Conservation (phyloP, 2,113 vertebrate genomes). For the Lamprotornis superbus region DNA sequence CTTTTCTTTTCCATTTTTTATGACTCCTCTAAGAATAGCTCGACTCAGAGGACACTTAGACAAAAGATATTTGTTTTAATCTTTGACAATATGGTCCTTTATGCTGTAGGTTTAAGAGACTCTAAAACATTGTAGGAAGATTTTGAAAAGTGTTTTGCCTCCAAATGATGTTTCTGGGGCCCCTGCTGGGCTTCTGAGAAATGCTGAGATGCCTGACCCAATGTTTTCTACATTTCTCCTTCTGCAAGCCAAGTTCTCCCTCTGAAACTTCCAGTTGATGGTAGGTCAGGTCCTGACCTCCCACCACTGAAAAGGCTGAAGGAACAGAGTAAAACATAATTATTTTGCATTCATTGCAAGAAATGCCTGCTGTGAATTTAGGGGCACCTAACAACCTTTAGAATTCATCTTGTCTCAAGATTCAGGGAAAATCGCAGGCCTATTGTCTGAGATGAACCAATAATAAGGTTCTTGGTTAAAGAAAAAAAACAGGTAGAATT, state of each 20-base stretch:
- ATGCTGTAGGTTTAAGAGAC: background rate
- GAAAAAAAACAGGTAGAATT: background rate
- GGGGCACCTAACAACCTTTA: background rate
- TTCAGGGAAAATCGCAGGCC: background rate
- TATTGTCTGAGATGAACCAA: background rate
- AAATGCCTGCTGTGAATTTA: background rate
- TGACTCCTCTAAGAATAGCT: conserved; percentile 16
- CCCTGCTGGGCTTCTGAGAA: background rate
- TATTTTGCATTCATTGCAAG: background rate
- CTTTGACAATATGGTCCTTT: conserved; percentile 14
- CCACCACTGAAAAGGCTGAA: background rate
- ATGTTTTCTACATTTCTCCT: background rate
- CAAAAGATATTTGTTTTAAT: conserved; percentile 4
- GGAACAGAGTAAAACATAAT: background rate
- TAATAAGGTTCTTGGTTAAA: background rate
- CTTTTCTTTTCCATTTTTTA: conserved; percentile 14
- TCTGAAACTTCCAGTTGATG: background rate
- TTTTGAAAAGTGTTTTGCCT: background rate
- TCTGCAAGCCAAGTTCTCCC: background rate
- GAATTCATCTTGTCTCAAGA: background rate
- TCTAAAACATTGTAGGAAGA: background rate
- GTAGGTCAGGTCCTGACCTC: background rate
- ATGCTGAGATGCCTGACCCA: background rate
- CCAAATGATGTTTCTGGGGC: background rate
- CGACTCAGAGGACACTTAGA: background rate